phyloP scores from a whole-genome alignment of 1,140 invertebrate species.

The Leguminivora glycinivorella region DNA sequence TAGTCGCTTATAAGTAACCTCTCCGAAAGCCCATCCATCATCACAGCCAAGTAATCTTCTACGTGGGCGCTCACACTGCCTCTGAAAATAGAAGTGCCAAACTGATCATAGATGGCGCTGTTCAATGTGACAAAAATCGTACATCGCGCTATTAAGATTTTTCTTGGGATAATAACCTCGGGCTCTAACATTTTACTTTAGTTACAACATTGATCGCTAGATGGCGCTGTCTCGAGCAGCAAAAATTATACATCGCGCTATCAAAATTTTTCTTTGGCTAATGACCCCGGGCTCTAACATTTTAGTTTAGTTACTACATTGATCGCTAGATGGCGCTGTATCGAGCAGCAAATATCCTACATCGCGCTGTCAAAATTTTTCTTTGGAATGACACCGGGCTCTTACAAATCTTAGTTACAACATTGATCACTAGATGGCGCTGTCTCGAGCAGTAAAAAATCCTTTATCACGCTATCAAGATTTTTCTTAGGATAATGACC shows the following conservation, averaged over 20 bases:
- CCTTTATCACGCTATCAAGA: neutral
- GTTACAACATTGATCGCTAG: too few relatives aligned
- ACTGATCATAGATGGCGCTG: neutral
- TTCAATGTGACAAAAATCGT: neutral
- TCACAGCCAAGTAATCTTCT: conserved; percentile 81
- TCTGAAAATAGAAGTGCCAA: conserved; percentile 49
- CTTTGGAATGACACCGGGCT: too few relatives aligned
- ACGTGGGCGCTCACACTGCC: conserved; percentile 73
- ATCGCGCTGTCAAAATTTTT: too few relatives aligned
- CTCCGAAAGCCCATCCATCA: conserved; percentile 83
- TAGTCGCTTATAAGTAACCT: conserved; percentile 86
- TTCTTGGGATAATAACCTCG: neutral
- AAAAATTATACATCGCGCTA: too few relatives aligned
- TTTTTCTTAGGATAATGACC: neutral
- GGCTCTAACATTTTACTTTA: too few relatives aligned
- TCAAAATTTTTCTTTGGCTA: too few relatives aligned
- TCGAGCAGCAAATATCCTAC: too few relatives aligned
- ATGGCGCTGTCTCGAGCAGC: too few relatives aligned
- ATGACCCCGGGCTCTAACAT: too few relatives aligned
- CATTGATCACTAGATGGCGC: neutral
- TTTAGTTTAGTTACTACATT: too few relatives aligned
- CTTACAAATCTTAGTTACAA: too few relatives aligned
- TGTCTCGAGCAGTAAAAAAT: neutral
- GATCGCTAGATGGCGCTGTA: too few relatives aligned
- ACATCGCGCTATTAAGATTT: neutral